Evolutionary conservation across 2,888 invertebrate genomes (phyloP), one percentile per base, ranked within the genome.

Genomic region (Drosophila borborema): DNA sequence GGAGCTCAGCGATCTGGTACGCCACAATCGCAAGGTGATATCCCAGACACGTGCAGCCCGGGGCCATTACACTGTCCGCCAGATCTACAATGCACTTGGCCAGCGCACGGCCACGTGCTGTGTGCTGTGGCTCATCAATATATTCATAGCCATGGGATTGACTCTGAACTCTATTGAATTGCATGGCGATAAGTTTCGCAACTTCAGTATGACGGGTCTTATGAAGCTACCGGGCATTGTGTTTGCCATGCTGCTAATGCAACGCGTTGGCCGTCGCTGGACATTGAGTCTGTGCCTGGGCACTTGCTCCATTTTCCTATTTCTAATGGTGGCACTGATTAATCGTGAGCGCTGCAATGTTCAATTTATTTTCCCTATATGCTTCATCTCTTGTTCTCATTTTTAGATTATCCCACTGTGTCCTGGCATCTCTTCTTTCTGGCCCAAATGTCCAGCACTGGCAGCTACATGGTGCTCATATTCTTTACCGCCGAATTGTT

Each of bases 81-180:
- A 91, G 14, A 87, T 91, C 3, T 64, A 60, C 20, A 53, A 73
- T 40, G 86, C 87, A 1, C 64, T 91, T 1, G 82, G 78, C 6
- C 67, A 86, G 71, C 77, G 92, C 38, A 84, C 92, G 43, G 54
- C 94, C 0, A 95, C 95, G 53, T 96, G 96, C 82, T 95, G 96
- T 34, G 95, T 96, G 75, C 96, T 96, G 93, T 97, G 96, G 96
- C 95, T 96, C 23, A 95, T 96, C 0, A 95, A 96, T 79, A 95
- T 96, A 0, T 95, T 97, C 72, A 95, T 97, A 5, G 96, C 96
- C 89, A 96, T 96, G 86, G 97, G 97, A 0, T 92, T 97, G 45
- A 96, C 96, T 0, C 94, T 97, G 58, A 96, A 96, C 91, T 95
- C 97, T 0, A 96, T 96, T 0, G 94, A 95, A 0, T 92, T 97